Percentiles rank a stretch among this genome's conserved stretches.
These are phyloP conservation scores for Chaetodon trifasciatus DNA, from an alignment of 2,797 vertebrate genomes.

Conservation along the genomic window DNA sequence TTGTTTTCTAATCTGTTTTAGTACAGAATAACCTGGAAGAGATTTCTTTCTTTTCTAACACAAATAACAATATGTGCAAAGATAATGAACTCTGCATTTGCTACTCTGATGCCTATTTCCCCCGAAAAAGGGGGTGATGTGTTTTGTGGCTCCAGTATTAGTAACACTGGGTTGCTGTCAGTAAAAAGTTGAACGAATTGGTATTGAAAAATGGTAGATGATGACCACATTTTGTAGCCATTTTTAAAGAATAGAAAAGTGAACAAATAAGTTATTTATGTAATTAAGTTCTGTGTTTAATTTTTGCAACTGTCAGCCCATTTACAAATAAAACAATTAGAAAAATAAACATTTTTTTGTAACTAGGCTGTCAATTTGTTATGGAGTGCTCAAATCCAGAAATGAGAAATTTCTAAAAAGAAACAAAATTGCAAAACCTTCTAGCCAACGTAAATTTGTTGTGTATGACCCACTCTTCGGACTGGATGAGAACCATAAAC, in stretches of 20 bases:
- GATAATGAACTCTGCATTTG: background rate
- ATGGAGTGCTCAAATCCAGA: background rate
- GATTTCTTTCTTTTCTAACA: too few relatives aligned
- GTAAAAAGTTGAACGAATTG: background rate
- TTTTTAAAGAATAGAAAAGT: background rate
- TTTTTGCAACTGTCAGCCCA: background rate
- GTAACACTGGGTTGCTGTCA: background rate
- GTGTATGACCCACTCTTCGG: background rate
- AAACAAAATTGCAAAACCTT: background rate
- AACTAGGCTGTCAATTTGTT: background rate
- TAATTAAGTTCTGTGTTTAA: background rate
- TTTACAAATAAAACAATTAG: background rate
- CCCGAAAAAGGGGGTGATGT: background rate
- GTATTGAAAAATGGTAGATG: background rate
- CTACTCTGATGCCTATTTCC: background rate
- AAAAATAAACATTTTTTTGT: background rate
- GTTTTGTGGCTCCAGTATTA: background rate
- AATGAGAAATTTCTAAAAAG: background rate
- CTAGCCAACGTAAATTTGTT: background rate
- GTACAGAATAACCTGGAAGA: too few relatives aligned
- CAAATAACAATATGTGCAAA: too few relatives aligned
- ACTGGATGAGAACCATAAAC: background rate
- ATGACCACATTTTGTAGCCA: background rate
- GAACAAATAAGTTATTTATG: background rate
- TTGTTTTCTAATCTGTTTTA: background rate